Percentiles rank a stretch among this genome's conserved stretches.
phyloP scores from a whole-genome alignment of 2,888 invertebrate species.

The Geophilus truncorum region DNA sequence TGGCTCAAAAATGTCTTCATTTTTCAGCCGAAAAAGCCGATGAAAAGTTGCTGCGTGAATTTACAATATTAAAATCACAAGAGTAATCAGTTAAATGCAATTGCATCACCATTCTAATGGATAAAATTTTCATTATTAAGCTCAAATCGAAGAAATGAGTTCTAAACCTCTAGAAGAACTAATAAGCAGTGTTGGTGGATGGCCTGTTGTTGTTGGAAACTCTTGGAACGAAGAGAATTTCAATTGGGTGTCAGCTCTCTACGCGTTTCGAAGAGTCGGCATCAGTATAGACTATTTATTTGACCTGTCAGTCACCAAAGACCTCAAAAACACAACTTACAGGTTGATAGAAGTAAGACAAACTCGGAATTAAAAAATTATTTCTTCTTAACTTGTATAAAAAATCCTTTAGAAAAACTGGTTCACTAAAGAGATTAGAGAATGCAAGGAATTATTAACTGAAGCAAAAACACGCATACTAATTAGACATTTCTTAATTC shows the following conservation, averaged over 20 bases:
- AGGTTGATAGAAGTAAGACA: constrained; percentile 76
- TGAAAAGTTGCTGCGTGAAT: not conserved
- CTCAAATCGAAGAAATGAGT: constrained; percentile 51
- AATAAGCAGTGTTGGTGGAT: constrained; percentile 73
- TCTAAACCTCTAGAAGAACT: constrained; percentile 65
- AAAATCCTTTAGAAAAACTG: too few species aligned
- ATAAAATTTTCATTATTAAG: constrained; percentile 19
- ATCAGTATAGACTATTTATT: constrained; percentile 86
- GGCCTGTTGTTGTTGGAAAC: constrained; percentile 81
- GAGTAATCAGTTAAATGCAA: too few species aligned
- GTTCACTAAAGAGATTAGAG: too few species aligned
- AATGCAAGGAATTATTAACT: too few species aligned
- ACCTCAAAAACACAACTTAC: constrained; percentile 79
- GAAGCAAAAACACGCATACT: too few species aligned
- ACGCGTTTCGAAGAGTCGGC: constrained; percentile 70
- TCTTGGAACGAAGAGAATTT: constrained; percentile 64
- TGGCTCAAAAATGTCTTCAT: not conserved
- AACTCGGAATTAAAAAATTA: too few species aligned
- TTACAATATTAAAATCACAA: not conserved
- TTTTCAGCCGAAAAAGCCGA: not conserved
- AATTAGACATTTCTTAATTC: too few species aligned
- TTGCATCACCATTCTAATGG: too few species aligned
- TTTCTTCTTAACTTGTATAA: too few species aligned
- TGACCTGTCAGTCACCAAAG: constrained; percentile 82
- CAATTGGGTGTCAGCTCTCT: constrained; percentile 76